Base-by-base conservation (phyloP, 2,888 invertebrate genomes). In the Eupeodes latifasciatus region DNA sequence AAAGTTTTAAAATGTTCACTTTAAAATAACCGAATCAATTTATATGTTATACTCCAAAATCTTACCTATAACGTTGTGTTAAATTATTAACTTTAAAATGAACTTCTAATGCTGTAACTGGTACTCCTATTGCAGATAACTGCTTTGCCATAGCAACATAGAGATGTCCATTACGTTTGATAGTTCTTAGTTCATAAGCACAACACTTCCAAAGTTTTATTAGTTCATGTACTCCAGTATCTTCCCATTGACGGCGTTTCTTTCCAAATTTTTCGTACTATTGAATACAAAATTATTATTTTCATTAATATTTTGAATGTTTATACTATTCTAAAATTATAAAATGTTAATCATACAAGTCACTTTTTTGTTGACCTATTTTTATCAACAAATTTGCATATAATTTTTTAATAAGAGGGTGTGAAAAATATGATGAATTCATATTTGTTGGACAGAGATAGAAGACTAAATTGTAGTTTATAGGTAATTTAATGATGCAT, bases 141-240 rank as follows among this genome's bases (percentile, higher is more conserved):
- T 93, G 93, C 90, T 93, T 93, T 90, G 93, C 93, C 93, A 93
- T 93, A 92, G 93, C 93, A 91, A 93, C 93, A 91, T 93, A 93
- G 66, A 93, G 92, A 91, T 93, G 93, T 90, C 93, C 93, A 93
- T 93, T 93, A 90, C 93, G 92, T 93, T 93, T 93, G 82, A 93
- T 93, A 85, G 93, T 93, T 91, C 93, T 92, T 91, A 93, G 90
- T 90, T 93, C 93, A 91, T 93, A 93, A 83, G 93, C 93, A 91
- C 93, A 93, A 83, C 93, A 93, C 93, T 93, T 93, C 93, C 93
- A 93, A 91, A 93, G 91, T 91, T 93, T 93, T 86, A 93, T 93
- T 89, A 93, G 90, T 90, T 93, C 93, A 90, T 93, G 90, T 85
- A 93, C 93, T 90, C 93, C 93, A 90, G 91, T 93, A 91, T 93